phyloP scores from a whole-genome alignment of 2,113 vertebrate species.

The Anolis carolinensis region DNA sequence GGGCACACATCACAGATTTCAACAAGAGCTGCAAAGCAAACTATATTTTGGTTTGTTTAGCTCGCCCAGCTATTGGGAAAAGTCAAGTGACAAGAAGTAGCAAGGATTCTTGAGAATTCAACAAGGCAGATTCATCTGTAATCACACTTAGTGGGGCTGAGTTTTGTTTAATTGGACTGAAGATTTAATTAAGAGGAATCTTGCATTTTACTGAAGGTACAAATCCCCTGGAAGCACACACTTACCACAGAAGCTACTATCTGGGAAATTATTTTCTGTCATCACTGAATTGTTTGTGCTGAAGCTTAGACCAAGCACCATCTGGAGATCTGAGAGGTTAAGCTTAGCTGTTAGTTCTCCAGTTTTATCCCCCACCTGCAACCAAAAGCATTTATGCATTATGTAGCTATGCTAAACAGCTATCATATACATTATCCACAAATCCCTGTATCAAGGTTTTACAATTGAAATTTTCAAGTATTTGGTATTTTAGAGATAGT shows the following conservation, averaged over 20 bases:
- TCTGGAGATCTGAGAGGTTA: conserved; percentile 95
- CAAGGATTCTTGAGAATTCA: neutral
- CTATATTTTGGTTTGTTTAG: neutral
- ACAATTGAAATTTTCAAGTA: too few species aligned
- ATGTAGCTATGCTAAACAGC: neutral
- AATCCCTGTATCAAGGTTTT: too few species aligned
- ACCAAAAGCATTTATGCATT: conserved; percentile 35
- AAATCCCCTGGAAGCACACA: conserved; percentile 14
- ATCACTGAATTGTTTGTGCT: conserved; percentile 89
- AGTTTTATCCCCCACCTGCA: conserved; percentile 86
- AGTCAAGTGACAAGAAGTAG: neutral
- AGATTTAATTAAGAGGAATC: neutral
- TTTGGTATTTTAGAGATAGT: too few species aligned
- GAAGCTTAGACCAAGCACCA: conserved; percentile 92
- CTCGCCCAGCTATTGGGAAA: neutral
- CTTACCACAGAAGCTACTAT: conserved; percentile 82
- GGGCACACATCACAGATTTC: too few species aligned
- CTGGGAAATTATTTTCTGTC: conserved; percentile 82
- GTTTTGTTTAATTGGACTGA: neutral
- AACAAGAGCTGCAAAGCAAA: neutral
- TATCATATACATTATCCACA: neutral
- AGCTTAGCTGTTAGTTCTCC: conserved; percentile 95
- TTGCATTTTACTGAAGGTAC: neutral
- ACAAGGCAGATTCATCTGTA: neutral
- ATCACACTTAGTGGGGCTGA: neutral